phyloP scores from a whole-genome alignment of 2,888 invertebrate genomes.

The Eupelmus urozonus region DNA sequence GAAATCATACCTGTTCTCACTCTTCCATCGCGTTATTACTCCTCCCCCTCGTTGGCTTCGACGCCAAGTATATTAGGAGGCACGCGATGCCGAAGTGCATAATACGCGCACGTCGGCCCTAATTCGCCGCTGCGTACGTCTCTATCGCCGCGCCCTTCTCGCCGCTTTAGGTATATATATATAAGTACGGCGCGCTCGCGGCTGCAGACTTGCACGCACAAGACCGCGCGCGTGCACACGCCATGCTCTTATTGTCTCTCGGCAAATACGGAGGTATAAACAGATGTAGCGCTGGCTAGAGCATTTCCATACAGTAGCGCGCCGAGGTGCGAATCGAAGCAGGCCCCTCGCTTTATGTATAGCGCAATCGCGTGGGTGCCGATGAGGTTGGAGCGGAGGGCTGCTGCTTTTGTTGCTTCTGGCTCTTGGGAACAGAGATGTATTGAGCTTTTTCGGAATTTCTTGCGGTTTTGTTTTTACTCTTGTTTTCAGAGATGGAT shows the following conservation, averaged over 20 bases:
- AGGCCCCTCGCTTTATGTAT: conserved; percentile 33
- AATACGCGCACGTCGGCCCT: conserved; percentile 53
- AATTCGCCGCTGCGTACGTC: conserved; percentile 65
- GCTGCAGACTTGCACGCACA: too few species aligned
- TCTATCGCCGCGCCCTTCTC: too few species aligned
- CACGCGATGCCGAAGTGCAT: conserved; percentile 61
- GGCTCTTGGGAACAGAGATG: conserved; percentile 11
- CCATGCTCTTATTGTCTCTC: too few species aligned
- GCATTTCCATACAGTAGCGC: conserved; percentile 55
- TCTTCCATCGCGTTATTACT: background rate
- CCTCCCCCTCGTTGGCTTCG: conserved; percentile 25
- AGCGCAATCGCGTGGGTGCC: background rate
- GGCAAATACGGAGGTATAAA: background rate
- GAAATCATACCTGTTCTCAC: conserved; percentile 27
- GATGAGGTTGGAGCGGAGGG: background rate
- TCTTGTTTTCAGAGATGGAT: too few species aligned
- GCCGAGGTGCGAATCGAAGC: conserved; percentile 5
- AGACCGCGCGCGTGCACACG: too few species aligned
- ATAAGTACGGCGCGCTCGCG: too few species aligned
- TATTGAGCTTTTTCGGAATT: conserved; percentile 32
- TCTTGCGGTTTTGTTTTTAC: background rate
- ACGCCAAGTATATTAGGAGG: conserved; percentile 29
- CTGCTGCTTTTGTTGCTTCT: background rate
- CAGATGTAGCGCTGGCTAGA: conserved; percentile 47
- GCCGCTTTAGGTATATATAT: too few species aligned